Evolutionary conservation across 2,797 vertebrate species (phyloP), one percentile per base, ranked within the genome.

Genomic region (Enteromius viviparus): DNA sequence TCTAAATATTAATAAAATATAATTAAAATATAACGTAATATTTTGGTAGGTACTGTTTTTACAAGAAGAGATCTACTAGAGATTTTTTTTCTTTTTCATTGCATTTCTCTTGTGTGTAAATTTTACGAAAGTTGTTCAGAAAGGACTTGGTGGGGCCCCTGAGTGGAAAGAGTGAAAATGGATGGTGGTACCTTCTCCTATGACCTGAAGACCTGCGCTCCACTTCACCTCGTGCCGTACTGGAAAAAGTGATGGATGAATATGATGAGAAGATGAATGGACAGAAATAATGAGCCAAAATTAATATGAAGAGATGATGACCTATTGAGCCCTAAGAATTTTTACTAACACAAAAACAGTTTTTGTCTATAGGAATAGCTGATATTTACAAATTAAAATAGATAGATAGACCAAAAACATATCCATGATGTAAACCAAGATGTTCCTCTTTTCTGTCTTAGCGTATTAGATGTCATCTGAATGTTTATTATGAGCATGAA

Each of bases 131-230:
- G 40, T 15, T 1, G 3, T 62, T 37, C 26, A 37, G 29, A 42
- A 69, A 77, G 11, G 15, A 49, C 62, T 71, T 34, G 15, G 26
- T 6, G 23, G 32, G n/a, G 19, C 10, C 42, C 19, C 14, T 47
- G 42, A 51, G 60, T 11, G 15, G 58, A 51, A 80, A 55, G 32
- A 26, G 15, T 66, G n/a, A 58, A 55, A 58, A 77, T 55, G 37
- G 66, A 23, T 34, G 23, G 19, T 78, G 60, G 49, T 89, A 89
- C 88, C 88, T 89, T 75, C 88, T 87, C 71, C 88, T 89, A 80
- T 89, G 88, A 65, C 88, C 85, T n/a, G 65, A 2, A 47, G 83
- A 49, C 58, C 42, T 86, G 42, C 21, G 74, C 42, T 45, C 86
- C 6, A 32, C 85, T 72, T 53, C 83, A 84, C 40, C 83, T 47